These are phyloP conservation scores for Catharus bicknelli DNA, from an alignment of 2,113 vertebrate species.

Conservation along the genomic window DNA sequence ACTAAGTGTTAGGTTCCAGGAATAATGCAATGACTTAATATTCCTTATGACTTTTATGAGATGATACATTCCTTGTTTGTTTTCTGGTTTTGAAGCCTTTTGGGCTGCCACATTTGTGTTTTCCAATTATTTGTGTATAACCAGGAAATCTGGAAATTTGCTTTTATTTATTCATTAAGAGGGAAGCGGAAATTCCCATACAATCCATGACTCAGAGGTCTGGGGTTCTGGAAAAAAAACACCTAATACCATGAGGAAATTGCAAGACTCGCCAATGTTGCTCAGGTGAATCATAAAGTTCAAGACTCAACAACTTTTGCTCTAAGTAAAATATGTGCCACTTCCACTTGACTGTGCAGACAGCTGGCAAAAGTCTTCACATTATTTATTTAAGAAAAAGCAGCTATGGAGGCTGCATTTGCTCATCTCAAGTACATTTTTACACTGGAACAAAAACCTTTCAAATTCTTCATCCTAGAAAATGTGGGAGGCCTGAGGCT, in stretches of 20 bases:
- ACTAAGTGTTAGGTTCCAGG: background rate
- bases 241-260: background rate
- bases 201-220: background rate
- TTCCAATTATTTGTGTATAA: slow-evolving; percentile 3
- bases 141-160: background rate
- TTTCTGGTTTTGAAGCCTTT: background rate
- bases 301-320: background rate
- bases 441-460: background rate
- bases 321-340: background rate
- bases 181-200: background rate
- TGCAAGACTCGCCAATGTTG: background rate
- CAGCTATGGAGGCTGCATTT: background rate
- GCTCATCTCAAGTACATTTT: background rate
- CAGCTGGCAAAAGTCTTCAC: background rate
- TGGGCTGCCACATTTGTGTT: background rate
- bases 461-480: background rate
- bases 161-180: background rate
- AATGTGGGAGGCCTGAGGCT: background rate
- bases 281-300: background rate
- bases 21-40: background rate
- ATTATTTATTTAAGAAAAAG: slow-evolving; percentile 29
- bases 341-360: background rate
- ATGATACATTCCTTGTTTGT: background rate
- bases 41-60: background rate
- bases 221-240: background rate